A percentile compares a stretch with the other conserved stretches of the same genome.
These are phyloP conservation scores for Pentalonia nigronervosa DNA, from an alignment of 1,140 invertebrate genomes.

Conservation along the genomic window DNA sequence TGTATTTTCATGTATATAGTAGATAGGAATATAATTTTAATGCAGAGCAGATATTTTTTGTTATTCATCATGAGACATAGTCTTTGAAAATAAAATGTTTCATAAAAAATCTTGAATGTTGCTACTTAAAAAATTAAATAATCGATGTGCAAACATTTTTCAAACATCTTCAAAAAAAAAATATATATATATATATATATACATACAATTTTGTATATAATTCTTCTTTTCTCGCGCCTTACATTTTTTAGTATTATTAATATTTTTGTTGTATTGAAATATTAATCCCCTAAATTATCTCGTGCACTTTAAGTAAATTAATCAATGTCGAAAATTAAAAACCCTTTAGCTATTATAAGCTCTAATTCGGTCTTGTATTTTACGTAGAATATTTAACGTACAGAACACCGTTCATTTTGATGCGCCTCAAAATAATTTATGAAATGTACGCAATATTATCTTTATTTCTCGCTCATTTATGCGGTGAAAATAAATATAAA, in stretches of 20 bases:
- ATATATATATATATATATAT: not conserved
- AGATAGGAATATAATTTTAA: not conserved
- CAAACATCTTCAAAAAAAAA: not conserved
- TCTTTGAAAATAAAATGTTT: not conserved
- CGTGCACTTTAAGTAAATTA: not conserved
- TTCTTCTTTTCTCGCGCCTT: not conserved
- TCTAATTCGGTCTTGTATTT: not conserved
- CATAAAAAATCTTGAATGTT: not conserved
- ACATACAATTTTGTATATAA: not conserved
- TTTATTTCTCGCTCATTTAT: not conserved
- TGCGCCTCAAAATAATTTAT: not conserved
- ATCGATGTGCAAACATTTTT: not conserved
- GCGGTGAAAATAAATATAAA: not conserved
- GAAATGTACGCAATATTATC: not conserved
- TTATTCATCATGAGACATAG: not conserved
- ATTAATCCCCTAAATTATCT: not conserved
- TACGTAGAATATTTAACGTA: not conserved
- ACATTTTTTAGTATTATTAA: not conserved
- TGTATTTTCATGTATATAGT: not conserved
- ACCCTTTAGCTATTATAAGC: not conserved
- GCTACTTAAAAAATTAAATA: not conserved
- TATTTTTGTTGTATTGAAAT: constrained; percentile 23
- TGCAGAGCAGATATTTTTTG: not conserved
- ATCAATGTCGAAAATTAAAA: constrained; percentile 18
- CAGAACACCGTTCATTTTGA: not conserved